Base-by-base conservation (phyloP, 2,888 invertebrate species). In the Lasius fuliginosus region DNA sequence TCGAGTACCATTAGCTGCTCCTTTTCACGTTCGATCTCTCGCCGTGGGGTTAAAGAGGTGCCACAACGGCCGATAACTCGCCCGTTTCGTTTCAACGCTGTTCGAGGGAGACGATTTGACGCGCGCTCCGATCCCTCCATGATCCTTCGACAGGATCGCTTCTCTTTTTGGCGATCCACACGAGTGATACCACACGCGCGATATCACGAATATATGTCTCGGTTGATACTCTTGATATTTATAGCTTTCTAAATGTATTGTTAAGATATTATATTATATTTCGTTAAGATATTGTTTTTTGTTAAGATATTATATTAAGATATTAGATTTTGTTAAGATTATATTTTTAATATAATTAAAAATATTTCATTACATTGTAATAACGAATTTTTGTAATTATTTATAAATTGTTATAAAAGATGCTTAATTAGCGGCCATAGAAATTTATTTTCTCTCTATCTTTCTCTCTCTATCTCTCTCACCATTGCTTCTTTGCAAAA, bases 1-100 rank as follows among this genome's bases (percentile, higher is more conserved):
- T 88, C 88, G 88, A 92, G 90, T 90, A 89, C 85, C 87, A 85
- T 85, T 84, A 84, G 83, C 69, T 86, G 73, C 64, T 62, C 85
- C 87, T 87, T 87, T 87, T 87, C 83, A 71, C 68, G 86, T 85
- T 87, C 82, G 76, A 74, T 71, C 60, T 5, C 56, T 85, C 65
- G 53, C 73, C 83, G 81, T 42, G 46, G 64, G 84, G 65, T 64
- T 77, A 84, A 23, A 23, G 53, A 68, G 23, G 33, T 68, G 60
- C 36, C 68, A 56, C 68, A 60, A 83, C 67, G 76, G 83, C 42
- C 74, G 81, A 83, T 62, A 74, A 65, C 65, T 75, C 67, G 46
- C 33, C 53, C 71, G 23, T 84, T 74, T 82, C 77, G n/a, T 40
- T 27, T 27, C 23, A 49, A 53, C 27, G 76, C 27, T 27, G n/a